phyloP scores from a whole-genome alignment of 2,113 vertebrate species.

The Acrocephalus kingi region DNA sequence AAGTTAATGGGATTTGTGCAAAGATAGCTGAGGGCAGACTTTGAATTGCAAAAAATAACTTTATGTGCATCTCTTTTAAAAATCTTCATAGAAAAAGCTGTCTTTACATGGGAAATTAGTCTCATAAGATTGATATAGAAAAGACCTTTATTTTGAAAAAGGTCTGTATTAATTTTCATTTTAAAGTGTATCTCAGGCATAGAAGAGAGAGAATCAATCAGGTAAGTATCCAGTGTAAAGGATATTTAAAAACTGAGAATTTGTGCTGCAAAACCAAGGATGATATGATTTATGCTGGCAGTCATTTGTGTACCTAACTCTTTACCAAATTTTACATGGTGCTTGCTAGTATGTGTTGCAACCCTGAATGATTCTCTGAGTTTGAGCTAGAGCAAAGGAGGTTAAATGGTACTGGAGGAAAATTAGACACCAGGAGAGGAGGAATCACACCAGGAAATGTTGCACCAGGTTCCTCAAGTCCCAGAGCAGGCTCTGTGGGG shows the following conservation, averaged over 20 bases:
- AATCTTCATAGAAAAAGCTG: background rate
- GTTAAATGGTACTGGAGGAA: background rate
- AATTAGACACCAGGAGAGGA: background rate
- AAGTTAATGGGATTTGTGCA: conserved; percentile 38
- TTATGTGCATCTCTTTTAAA: background rate
- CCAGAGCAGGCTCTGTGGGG: background rate
- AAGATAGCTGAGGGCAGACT: background rate
- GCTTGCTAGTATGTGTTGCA: background rate
- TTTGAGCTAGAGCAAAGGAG: background rate
- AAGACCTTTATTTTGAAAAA: background rate
- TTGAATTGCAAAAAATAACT: background rate
- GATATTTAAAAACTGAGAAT: background rate
- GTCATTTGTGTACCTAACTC: background rate
- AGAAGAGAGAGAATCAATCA: background rate
- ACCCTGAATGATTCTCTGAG: background rate
- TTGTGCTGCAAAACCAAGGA: background rate
- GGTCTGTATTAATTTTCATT: background rate
- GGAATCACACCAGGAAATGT: background rate
- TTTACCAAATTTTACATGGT: background rate
- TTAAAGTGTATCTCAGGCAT: background rate
- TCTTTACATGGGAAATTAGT: background rate
- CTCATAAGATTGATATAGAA: background rate
- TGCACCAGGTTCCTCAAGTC: background rate
- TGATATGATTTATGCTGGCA: background rate
- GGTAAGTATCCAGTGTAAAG: background rate